These are phyloP conservation scores for Sarcophaga bullata DNA, from an alignment of 1,140 invertebrate species.

Conservation along the genomic window DNA sequence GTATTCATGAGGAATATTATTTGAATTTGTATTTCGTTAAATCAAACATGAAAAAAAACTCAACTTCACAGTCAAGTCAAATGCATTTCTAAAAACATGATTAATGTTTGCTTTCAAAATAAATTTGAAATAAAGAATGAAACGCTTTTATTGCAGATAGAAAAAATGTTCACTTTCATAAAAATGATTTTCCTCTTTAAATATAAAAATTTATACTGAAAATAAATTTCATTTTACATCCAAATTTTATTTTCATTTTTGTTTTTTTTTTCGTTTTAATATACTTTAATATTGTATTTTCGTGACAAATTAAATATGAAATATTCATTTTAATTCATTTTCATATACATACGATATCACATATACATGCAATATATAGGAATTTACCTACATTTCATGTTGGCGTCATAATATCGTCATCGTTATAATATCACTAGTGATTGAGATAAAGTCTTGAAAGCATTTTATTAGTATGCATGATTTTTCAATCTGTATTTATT, in stretches of 20 bases:
- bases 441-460: constrained; percentile 35
- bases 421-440: neutral
- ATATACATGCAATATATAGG: too few relatives aligned
- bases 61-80: neutral
- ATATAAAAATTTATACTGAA: too few relatives aligned
- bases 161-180: too few relatives aligned
- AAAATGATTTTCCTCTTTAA: too few relatives aligned
- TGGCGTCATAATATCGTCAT: neutral
- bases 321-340: too few relatives aligned
- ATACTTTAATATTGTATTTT: too few relatives aligned
- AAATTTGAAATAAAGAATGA: neutral
- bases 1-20: constrained; percentile 9
- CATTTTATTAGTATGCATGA: constrained; percentile 7
- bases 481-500: constrained; percentile 21
- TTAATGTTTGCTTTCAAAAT: constrained; percentile 7
- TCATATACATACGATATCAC: too few relatives aligned
- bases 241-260: too few relatives aligned
- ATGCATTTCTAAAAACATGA: constrained; percentile 8
- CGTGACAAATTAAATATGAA: too few relatives aligned
- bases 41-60: constrained; percentile 10
- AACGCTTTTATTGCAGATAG: neutral
- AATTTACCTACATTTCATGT: too few relatives aligned
- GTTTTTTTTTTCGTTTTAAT: too few relatives aligned
- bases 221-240: too few relatives aligned
- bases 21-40: constrained; percentile 22